These are phyloP conservation scores for Sebastes wilsoni DNA, from an alignment of 2,797 vertebrate genomes.

Conservation along the genomic window DNA sequence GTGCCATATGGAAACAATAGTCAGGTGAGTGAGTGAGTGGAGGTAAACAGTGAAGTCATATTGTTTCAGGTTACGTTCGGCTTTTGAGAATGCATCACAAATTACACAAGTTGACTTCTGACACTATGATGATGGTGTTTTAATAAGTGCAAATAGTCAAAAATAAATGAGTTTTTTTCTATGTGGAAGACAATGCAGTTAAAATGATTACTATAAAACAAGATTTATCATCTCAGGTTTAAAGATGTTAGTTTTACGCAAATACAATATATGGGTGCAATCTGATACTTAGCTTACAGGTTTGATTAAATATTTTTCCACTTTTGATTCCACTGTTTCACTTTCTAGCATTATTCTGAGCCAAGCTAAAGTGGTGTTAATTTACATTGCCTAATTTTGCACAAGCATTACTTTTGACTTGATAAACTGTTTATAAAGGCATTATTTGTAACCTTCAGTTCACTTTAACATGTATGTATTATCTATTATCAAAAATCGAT, in stretches of 20 bases:
- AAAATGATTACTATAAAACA: not conserved
- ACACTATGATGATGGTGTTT: not conserved
- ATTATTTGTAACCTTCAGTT: not conserved
- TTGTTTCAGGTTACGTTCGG: constrained; percentile 16
- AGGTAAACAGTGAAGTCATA: constrained; percentile 58
- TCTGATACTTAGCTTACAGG: not conserved
- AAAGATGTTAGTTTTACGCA: not conserved
- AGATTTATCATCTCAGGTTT: not conserved
- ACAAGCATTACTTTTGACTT: not conserved
- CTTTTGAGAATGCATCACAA: constrained; percentile 5
- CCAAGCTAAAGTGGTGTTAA: not conserved
- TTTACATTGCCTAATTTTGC: not conserved
- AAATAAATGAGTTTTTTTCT: not conserved
- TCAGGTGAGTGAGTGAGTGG: constrained; percentile 54
- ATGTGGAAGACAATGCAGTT: not conserved
- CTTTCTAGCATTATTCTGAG: not conserved
- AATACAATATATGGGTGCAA: not conserved
- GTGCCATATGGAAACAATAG: constrained; percentile 74
- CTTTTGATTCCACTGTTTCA: not conserved
- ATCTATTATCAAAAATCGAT: not conserved
- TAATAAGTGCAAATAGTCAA: not conserved
- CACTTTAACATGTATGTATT: not conserved
- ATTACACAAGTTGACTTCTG: not conserved
- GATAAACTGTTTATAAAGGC: not conserved
- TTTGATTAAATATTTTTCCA: not conserved